phyloP scores from a whole-genome alignment of 2,113 vertebrate species.

The Oncorhynchus gorbuscha region DNA sequence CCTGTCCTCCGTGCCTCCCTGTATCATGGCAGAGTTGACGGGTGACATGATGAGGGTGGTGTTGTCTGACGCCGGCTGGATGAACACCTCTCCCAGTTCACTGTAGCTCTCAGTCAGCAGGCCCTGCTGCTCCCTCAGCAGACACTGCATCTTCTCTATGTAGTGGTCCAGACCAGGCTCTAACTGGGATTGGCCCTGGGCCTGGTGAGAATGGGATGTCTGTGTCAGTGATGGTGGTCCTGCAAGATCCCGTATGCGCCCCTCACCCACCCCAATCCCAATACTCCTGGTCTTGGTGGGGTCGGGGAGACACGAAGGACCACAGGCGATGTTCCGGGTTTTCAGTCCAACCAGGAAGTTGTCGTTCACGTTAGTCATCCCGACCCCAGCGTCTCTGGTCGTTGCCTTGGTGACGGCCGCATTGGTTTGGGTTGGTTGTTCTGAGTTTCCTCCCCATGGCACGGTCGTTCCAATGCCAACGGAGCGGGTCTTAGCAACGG shows the following conservation, averaged over 20 bases:
- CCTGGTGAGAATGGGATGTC: slow-evolving; percentile 21
- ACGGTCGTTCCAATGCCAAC: slow-evolving; percentile 79
- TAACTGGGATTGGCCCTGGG: slow-evolving; percentile 59
- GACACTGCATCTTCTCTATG: slow-evolving; percentile 85
- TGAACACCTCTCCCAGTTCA: slow-evolving; percentile 76
- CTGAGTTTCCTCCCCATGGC: slow-evolving; percentile 49
- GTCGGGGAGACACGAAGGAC: slow-evolving; percentile 77
- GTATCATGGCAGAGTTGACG: slow-evolving; percentile 75
- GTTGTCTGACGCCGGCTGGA: slow-evolving; percentile 46
- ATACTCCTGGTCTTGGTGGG: slow-evolving; percentile 80
- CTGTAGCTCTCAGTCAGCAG: slow-evolving; percentile 82
- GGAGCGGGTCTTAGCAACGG: slow-evolving; percentile 69
- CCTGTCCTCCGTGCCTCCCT: slow-evolving; percentile 65
- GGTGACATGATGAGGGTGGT: slow-evolving; percentile 75
- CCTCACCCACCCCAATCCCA: slow-evolving; percentile 87
- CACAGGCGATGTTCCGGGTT: slow-evolving; percentile 91
- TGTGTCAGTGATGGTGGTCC: slow-evolving; percentile 30
- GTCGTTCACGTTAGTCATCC: slow-evolving; percentile 84
- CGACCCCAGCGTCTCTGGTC: slow-evolving; percentile 85
- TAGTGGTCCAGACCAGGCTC: slow-evolving; percentile 85
- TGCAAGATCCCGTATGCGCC: slow-evolving; percentile 63
- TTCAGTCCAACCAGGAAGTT: slow-evolving; percentile 91
- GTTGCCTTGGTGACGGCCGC: slow-evolving; percentile 52
- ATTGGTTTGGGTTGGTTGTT: slow-evolving; percentile 61
- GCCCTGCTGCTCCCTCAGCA: slow-evolving; percentile 86